Conservation (phyloP, 23 tunicate species). For the Oikopleura albicans region DNA sequence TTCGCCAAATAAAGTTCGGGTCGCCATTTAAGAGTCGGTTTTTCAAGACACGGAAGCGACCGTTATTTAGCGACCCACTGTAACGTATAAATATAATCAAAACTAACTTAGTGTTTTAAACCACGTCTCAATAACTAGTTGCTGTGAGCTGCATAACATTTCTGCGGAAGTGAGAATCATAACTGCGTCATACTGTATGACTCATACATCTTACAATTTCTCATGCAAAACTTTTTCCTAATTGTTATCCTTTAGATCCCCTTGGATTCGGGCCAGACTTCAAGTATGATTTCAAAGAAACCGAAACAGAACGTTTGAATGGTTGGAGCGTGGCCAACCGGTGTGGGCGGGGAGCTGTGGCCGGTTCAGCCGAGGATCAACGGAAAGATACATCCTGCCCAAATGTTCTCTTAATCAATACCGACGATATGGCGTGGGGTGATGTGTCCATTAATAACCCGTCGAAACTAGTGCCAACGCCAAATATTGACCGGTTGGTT, state of each 20-base stretch:
- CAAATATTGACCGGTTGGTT: neutral
- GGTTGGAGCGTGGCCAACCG: neutral
- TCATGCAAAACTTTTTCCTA: no score
- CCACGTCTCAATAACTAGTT: no score
- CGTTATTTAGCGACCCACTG: no score
- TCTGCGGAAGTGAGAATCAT: no score
- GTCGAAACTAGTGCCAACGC: constrained; percentile 1
- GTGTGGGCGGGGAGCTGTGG: neutral
- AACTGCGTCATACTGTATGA: no score
- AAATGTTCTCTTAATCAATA: neutral
- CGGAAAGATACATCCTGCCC: neutral
- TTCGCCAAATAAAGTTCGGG: no score
- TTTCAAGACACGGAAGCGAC: no score
- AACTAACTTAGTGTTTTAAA: no score
- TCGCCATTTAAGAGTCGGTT: no score
- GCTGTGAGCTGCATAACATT: no score
- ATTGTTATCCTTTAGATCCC: neutral
- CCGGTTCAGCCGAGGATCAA: neutral
- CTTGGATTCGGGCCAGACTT: neutral
- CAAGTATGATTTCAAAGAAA: neutral
- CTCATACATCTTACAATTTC: no score
- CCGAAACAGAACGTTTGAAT: neutral
- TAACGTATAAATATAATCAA: no score
- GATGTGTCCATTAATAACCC: constrained; percentile 4
- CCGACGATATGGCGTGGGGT: constrained; percentile 13